Evolutionary conservation across 1,140 invertebrate species (phyloP), one percentile per base, ranked within the genome.

Genomic region (Aphaenogaster floridana): DNA sequence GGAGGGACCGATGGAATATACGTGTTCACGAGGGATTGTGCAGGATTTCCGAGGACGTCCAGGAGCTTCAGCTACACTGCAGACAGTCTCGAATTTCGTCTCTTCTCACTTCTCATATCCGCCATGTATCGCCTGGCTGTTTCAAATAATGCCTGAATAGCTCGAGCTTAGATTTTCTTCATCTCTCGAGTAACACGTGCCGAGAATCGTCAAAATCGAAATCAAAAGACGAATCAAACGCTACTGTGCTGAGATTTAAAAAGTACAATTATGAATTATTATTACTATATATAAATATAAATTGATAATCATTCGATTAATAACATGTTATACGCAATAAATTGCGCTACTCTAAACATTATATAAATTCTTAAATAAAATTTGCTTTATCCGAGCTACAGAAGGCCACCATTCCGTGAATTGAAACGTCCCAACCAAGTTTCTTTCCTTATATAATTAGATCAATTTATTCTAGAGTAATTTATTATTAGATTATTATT

Each of bases 1-100:
- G 13, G n/a, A 54, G 50, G 50, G 66, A 80, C 57, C 86, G 68
- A 89, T 80, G 84, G 77, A 87, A 87, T 89, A 89, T 48, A 57
- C 68, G 78, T 83, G 86, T 89, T 57, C 68, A 66, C 48, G 61
- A 80, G 76, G 76, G 84, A 86, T 86, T 86, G 66, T 50, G 42
- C 64, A 64, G 87, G 68, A 88, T 88, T 88, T 88, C 76, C 81
- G 68, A 69, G 66, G 5, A 48, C 59, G 42, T 81, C 76, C 61
- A 86, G 28, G 77, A 86, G 63, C 80, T 68, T 68, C 61, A 66
- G 63, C 36, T 50, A 59, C 39, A 36, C 8, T 48, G 50, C 54
- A 74, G 69, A 84, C 57, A 84, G 69, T 76, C 80, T 48, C 69
- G 57, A 76, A 84, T 61, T 83, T 74, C 69, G 80, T 76, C 80